phyloP scores from a whole-genome alignment of 2,797 vertebrate species.

The Loris lydekkerianus region DNA sequence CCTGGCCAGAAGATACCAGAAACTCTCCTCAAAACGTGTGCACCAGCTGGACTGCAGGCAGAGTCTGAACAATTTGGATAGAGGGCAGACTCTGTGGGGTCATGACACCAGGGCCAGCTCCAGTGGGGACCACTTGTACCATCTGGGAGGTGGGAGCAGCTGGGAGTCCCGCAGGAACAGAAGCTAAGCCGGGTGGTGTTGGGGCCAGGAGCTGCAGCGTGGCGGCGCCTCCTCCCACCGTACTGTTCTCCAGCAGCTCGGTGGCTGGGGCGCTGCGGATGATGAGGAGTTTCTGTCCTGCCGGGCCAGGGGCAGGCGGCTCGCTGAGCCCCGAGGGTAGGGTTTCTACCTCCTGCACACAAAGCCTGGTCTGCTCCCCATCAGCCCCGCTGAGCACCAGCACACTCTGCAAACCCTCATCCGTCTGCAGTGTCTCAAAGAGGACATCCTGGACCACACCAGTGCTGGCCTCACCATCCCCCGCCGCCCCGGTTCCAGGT shows the following conservation, averaged over 20 bases:
- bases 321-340: constrained; percentile 81
- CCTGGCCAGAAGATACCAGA: neutral
- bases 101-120: constrained; percentile 79
- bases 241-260: constrained; percentile 87
- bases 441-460: constrained; percentile 86
- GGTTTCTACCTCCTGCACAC: constrained; percentile 87
- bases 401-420: constrained; percentile 87
- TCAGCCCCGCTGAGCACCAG: constrained; percentile 86
- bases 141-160: constrained; percentile 85
- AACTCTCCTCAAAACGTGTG: constrained; percentile 88
- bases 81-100: constrained; percentile 88
- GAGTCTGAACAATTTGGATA: constrained; percentile 90
- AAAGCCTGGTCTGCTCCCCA: constrained; percentile 86
- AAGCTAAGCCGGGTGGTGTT: neutral
- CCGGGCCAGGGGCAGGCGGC: constrained; percentile 28
- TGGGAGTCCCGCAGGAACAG: constrained; percentile 8
- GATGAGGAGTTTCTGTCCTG: constrained; percentile 87
- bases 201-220: constrained; percentile 81
- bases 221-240: constrained; percentile 67
- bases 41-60: constrained; percentile 92
- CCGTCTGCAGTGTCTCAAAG: constrained; percentile 87
- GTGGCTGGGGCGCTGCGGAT: constrained; percentile 85
- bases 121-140: constrained; percentile 91
- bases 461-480: constrained; percentile 57
- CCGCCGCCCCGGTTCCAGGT: constrained; percentile 31